Evolutionary conservation across 2,888 invertebrate genomes (phyloP).

Genomic region (Notodonta ziczac): DNA sequence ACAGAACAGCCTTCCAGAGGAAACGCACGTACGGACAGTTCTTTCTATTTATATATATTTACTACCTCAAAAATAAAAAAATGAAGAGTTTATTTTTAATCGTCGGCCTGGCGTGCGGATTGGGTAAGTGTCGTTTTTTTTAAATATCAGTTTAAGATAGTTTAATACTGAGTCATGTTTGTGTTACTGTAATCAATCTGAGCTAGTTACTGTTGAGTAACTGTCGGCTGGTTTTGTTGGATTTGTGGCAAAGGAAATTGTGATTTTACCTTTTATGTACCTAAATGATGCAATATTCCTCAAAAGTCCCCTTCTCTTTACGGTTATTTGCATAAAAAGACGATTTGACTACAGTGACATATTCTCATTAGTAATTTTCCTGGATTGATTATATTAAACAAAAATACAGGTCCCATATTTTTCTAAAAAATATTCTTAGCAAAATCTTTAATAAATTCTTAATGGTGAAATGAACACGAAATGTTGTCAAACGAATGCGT

Average conservation of each 20-base stretch:
- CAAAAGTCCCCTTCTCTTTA: too few species aligned
- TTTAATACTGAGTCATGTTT: conserved; percentile 14
- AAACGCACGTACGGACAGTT: conserved; percentile 68
- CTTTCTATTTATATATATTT: conserved; percentile 44
- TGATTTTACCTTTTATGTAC: not conserved
- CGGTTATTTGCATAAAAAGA: too few species aligned
- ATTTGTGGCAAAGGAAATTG: not conserved
- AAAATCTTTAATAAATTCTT: not conserved
- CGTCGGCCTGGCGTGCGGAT: conserved; percentile 59
- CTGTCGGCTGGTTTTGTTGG: not conserved
- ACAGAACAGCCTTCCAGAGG: conserved; percentile 70
- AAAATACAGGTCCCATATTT: too few species aligned
- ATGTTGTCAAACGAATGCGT: not conserved
- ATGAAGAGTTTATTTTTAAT: conserved; percentile 70
- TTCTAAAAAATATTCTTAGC: too few species aligned
- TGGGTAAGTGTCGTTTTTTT: conserved; percentile 61
- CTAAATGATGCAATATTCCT: not conserved
- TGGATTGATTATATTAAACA: too few species aligned
- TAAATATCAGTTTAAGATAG: conserved; percentile 10
- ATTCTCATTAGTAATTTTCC: too few species aligned
- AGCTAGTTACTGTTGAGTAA: conserved; percentile 7
- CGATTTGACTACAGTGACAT: too few species aligned
- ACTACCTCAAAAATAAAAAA: conserved; percentile 43
- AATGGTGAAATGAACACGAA: not conserved
- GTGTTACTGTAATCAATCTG: conserved; percentile 14